Evolutionary conservation across 2,888 invertebrate species (phyloP), one percentile per base, ranked within the genome.

Genomic region (Drosophila flavopinicola): DNA sequence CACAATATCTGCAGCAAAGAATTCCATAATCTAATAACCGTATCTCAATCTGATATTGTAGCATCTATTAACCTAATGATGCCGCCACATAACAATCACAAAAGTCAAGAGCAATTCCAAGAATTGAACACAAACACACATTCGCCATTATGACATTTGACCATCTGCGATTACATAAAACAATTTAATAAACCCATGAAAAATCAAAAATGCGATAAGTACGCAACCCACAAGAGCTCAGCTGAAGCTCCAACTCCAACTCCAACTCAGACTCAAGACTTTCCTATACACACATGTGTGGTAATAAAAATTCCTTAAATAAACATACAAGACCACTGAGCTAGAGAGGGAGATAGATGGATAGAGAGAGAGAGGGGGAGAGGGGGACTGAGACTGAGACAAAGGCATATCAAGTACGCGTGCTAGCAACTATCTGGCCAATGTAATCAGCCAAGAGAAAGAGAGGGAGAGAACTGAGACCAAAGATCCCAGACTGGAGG

Each of bases 101-200:
- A 20, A 39, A 59, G 44, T 57, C 48, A 27, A 57, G 39, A 53
- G 45, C 56, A 73, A 78, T 85, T 85, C 83, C 59, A 45, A 44
- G 65, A 56, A 83, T 72, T 85, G 72, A 17, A 54, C 57, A 42
- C 33, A 47, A 17, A 54, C 57, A 42, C 33, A 47, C 63, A 70
- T 38, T 33, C 54, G 49, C 61, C 47, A 59, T 56, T 59, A 64
- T 78, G 75, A 70, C 75, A 65, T 75, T 78, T 75, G 71, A 56
- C 76, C 72, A 69, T 65, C 66, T 63, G 65, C 48, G 80, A 82
- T 71, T 59, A 52, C 80, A 71, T 61, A 64, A 61, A 84, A 82
- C 74, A 74, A 76, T 79, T 76, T 84, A 79, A 86, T 86, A 86
- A 79, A 84, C 84, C 85, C 80, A 86, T 82, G 86, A 76, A 82